Evolutionary conservation across 1,140 invertebrate genomes (phyloP), one percentile per base, ranked within the genome.

Genomic region (Ephestia elutella): DNA sequence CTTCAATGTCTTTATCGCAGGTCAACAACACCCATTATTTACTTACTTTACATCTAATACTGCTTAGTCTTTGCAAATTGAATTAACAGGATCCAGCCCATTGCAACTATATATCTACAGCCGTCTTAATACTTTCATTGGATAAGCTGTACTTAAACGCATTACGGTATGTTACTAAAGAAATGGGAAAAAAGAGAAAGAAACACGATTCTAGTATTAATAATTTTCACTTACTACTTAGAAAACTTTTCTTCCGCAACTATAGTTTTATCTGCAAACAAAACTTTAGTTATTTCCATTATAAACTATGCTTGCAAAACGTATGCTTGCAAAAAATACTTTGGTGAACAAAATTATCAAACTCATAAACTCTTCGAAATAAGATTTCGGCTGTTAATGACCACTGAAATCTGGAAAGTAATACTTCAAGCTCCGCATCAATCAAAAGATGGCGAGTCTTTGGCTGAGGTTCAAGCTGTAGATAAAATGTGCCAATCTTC

Each of bases 401-500:
- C n/a, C 38, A n/a, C 7, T 15, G 13, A 44, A 44, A 44, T 44
- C 38, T 15, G 38, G 38, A 44, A 44, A n/a, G 38, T 13, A 15
- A 15, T 44, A 13, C 38, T 15, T 44, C 13, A 44, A 60, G 55
- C 66, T 62, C 57, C 28, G 19, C 62, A 68, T 70, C 62, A 63
- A 73, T 73, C 71, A 68, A 60, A 62, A 49, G 50, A 53, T 49
- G 57, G 17, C 54, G 30, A 44, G 56, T 54, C 17, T 66, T 67
- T 78, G 78, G 75, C 78, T 69, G 69, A 78, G 71, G 75, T 80
- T 82, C 75, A 77, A 79, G 77, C 70, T 75, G 74, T 74, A 79
- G 69, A 85, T 80, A 87, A 86, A 82, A 80, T 85, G 80, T 86
- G 82, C 85, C 79, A 86, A 86, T 85, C 75, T 81, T 67, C 53